These are phyloP conservation scores for Drosophila kambysellisi DNA, from an alignment of 2,888 invertebrate genomes.

Conservation along the genomic window DNA sequence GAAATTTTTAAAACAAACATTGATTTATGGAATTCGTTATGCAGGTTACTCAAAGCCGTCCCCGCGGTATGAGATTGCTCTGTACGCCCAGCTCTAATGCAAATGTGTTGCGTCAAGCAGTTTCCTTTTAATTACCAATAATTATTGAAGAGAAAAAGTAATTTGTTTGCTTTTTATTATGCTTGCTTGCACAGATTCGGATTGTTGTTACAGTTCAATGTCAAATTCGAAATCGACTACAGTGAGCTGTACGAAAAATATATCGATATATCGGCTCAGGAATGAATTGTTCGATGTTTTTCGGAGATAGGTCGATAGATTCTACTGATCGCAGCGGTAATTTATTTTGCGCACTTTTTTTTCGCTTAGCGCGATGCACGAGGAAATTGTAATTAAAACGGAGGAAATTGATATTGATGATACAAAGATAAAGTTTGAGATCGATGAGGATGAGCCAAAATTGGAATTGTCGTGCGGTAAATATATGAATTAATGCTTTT, in stretches of 20 bases:
- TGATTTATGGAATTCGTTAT: not conserved
- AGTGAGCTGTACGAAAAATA: not conserved
- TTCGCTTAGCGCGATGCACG: conserved; percentile 42
- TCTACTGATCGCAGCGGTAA: conserved; percentile 63
- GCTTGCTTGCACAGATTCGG: conserved; percentile 10
- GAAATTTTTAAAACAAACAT: conserved; percentile 12
- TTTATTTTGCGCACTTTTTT: conserved; percentile 57
- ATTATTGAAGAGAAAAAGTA: not conserved
- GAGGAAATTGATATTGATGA: conserved; percentile 63
- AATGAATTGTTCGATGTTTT: conserved; percentile 37
- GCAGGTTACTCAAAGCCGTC: not conserved
- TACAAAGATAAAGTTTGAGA: conserved; percentile 57
- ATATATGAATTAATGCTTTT: conserved; percentile 15
- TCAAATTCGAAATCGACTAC: not conserved
- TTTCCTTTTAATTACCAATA: not conserved
- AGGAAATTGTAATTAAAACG: conserved; percentile 43
- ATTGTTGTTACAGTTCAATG: conserved; percentile 34
- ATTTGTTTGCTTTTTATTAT: conserved; percentile 14
- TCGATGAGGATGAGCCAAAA: conserved; percentile 23
- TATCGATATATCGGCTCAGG: conserved; percentile 37
- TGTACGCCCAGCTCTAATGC: not conserved
- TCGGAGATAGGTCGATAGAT: conserved; percentile 28
- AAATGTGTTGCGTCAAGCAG: too few relatives aligned
- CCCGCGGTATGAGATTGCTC: not conserved
- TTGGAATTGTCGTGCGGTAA: conserved; percentile 54